Conservation (phyloP, 2,797 vertebrate species). For the Macropus fuliginosus region DNA sequence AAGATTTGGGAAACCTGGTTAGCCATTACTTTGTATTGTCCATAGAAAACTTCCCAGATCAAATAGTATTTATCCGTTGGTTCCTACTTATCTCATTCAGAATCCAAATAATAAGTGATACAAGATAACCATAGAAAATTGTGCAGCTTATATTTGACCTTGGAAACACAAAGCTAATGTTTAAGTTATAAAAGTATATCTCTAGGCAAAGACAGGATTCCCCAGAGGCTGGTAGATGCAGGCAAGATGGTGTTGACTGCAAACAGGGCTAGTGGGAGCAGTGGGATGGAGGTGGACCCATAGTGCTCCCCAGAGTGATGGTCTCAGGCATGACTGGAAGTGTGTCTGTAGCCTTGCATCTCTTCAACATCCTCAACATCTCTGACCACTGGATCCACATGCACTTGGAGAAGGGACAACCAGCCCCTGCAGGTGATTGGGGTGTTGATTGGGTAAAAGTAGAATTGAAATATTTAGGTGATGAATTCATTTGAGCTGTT, state of each 20-base stretch:
- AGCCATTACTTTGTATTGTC: neutral
- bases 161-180: neutral
- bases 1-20: neutral
- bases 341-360: slow-evolving; percentile 94
- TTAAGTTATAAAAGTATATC: neutral
- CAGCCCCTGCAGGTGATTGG: slow-evolving; percentile 93
- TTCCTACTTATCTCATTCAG: neutral
- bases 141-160: neutral
- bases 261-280: slow-evolving; percentile 92
- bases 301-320: slow-evolving; percentile 91
- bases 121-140: neutral
- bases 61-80: too few relatives aligned
- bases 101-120: neutral
- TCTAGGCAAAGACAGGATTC: slow-evolving; percentile 32
- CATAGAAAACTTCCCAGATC: neutral
- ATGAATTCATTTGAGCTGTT: slow-evolving; percentile 97
- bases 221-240: slow-evolving; percentile 80
- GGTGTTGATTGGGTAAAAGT: slow-evolving; percentile 94
- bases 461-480: slow-evolving; percentile 95
- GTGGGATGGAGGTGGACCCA: slow-evolving; percentile 93
- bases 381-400: slow-evolving; percentile 97
- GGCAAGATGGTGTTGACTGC: slow-evolving; percentile 83
- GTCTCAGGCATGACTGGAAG: slow-evolving; percentile 95
- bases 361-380: slow-evolving; percentile 96
- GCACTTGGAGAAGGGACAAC: slow-evolving; percentile 93